Evolutionary conservation across 2,797 vertebrate genomes (phyloP), one percentile per base, ranked within the genome.

Genomic region (Adelosebastes latens): DNA sequence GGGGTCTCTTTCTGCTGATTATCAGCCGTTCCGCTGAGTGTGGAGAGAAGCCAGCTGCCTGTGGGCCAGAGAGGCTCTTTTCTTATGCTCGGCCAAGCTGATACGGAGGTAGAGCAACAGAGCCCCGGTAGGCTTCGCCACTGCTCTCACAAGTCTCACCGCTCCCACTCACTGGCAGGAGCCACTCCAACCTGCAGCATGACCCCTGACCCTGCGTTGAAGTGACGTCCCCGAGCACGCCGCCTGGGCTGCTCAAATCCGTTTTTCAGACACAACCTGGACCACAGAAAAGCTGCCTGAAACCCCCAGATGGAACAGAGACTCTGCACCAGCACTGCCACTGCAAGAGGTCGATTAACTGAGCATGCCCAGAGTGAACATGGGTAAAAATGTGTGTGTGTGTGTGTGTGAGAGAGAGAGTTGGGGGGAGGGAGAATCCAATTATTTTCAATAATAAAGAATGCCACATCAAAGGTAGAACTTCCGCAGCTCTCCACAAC

Each of bases 391-490:
- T 82, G 72, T 66, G 82, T 77, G 79, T 52, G 60, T 69, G 61
- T 25, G 63, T 22, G 39, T 11, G 64, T 10, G 63, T 4, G 63
- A 27, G 73, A 8, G 76, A 25, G 79, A 22, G 27, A 16, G 73
- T 24, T 56, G 70, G 77, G 56, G 49, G 72, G 80, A 74, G 83
- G 69, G 83, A 77, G 89, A 94, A 96, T 95, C 93, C 92, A 96
- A 96, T 96, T 94, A 95, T 94, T 96, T 93, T 85, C 89, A 94
- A 95, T 95, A 95, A 95, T 93, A 95, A 94, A 92, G 89, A 93
- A 94, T 89, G 92, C 91, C 86, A 95, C 94, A 95, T 95, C 94
- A 96, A 96, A 96, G 96, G 94, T 95, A 94, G 91, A 92, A 93
- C 90, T 94, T 94, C 77, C 31, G 60, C 89, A 85, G 91, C 90